Base-by-base conservation (phyloP, 2,797 vertebrate genomes). In the Staurois parvus region DNA sequence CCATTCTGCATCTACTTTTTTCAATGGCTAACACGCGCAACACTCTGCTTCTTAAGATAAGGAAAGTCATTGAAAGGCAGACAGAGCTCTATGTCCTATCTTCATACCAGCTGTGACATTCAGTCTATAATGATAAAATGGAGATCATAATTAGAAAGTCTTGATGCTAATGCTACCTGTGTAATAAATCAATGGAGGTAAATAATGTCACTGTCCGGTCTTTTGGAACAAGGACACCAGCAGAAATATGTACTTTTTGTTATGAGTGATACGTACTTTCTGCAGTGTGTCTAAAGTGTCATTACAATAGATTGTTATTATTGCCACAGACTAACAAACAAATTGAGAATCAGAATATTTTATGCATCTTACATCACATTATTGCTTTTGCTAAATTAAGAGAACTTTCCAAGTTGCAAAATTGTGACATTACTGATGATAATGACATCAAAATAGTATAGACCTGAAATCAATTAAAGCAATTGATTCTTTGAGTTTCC, bases 71-170 rank as follows among this genome's bases (percentile, higher is more conserved):
- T 32, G 42, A 21, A 7, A 45, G 45, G 19, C 45, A 17, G 45
- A 52, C 3, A 52, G 42, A 45, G 13, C 48, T 19, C 15, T 4
- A 3, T 52, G 3, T 10, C 28, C 28, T 13, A 67, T 76, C 24
- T 24, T 66, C 40, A 69, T 76, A 40, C 2, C 48, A 62, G 45
- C 48, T 72, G 83, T 74, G 37, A 29, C 67, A 66, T 17, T 5
- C n/a, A 2, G 32, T 79, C n/a, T n/a, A n/a, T 42, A 37, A 26
- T 28, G 45, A 59, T 30, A 10, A 9, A 12, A 26, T 30, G 30
- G 13, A 59, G 62, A 81, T 68, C 59, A 29, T 79, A 40, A 69
- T 80, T 79, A 30, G 15, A 72, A 56, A 45, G 56, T 42, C 69
- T 64, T 29, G 29, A n/a, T 17, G 17, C 74, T 52, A 21, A 29